Percentiles rank a stretch among this genome's conserved stretches.
phyloP scores from a whole-genome alignment of 2,113 vertebrate genomes.

The Alaudala cheleensis region DNA sequence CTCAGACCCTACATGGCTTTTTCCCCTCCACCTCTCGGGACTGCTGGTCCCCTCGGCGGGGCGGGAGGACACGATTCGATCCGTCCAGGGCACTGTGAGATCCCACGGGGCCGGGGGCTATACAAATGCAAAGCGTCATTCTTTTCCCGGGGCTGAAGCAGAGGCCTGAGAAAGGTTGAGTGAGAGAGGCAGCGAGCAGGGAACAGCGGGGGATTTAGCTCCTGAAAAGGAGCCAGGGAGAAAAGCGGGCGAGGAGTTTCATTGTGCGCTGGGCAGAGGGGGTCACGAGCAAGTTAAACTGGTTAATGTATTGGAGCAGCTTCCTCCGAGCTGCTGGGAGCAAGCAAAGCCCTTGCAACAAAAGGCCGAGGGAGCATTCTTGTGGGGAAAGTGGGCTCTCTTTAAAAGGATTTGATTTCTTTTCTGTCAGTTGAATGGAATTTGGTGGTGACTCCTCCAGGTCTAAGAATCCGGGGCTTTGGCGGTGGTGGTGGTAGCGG shows the following conservation, averaged over 20 bases:
- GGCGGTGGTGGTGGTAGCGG: slow-evolving; percentile 10
- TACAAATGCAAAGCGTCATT: slow-evolving; percentile 60
- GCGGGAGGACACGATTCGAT: not conserved
- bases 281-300: slow-evolving; percentile 73
- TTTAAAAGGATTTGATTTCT: slow-evolving; percentile 76
- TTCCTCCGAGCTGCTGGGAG: slow-evolving; percentile 48
- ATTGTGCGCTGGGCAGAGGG: slow-evolving; percentile 61
- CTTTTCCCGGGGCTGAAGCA: slow-evolving; percentile 35
- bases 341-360: slow-evolving; percentile 65
- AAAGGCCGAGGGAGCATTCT: slow-evolving; percentile 65
- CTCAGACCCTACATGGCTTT: not conserved
- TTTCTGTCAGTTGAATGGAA: slow-evolving; percentile 80
- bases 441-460: slow-evolving; percentile 76
- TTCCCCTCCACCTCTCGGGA: not conserved
- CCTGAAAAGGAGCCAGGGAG: slow-evolving; percentile 48
- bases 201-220: slow-evolving; percentile 62
- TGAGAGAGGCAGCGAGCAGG: slow-evolving; percentile 14
- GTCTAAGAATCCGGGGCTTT: slow-evolving; percentile 65
- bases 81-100: not conserved
- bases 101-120: slow-evolving; percentile 35
- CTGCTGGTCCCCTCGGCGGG: not conserved
- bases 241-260: slow-evolving; percentile 26
- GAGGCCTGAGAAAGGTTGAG: slow-evolving; percentile 68
- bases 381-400: slow-evolving; percentile 67
- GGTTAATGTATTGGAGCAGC: slow-evolving; percentile 72